Evolutionary conservation across 2,888 invertebrate species (phyloP), one percentile per base, ranked within the genome.

Genomic region (Slavum lentiscoides): DNA sequence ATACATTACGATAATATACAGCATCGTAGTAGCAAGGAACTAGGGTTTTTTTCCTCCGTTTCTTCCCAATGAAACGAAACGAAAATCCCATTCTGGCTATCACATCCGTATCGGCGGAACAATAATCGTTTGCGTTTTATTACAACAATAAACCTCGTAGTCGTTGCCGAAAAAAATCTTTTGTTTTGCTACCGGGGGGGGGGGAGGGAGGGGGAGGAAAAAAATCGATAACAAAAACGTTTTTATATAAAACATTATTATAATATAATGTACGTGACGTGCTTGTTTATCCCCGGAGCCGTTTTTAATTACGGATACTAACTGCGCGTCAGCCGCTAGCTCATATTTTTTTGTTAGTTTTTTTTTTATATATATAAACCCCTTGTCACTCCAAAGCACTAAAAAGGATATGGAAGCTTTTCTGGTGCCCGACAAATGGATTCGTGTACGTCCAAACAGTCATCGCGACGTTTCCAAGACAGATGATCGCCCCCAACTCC

Each of bases 371-470:
- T 70, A 37, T 75, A 23, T 70, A 80, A 80, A 58, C 39, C 55
- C 77, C 64, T 64, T 72, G 80, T 80, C 70, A 80, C 70, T 55
- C 72, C 55, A 58, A 39, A 80, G 39, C 58, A 23, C 80, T 72
- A 72, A 72, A 72, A 80, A 58, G 70, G 64, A 80, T 62, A 64
- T 39, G 58, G 67, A 67, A 80, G 77, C 62, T 77, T 80, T 72
- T 64, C 23, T 43, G 62, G 62, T 62, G 64, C 72, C 70, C 80
- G 80, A 80, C 80, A 80, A 80, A 80, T 80, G 80, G 80, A 80
- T 80, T 80, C 80, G 72, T 80, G 80, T 80, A 80, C 80, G 80
- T 80, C 70, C 80, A 70, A 80, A 80, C 72, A 80, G 61, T 80
- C 80, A 80, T 70, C 80, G 64, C 64, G 64, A 70, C 70, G 61